Percentiles rank a stretch among this genome's conserved stretches.
These are phyloP conservation scores for Melieria picta DNA, from an alignment of 2,888 invertebrate genomes.

Conservation along the genomic window DNA sequence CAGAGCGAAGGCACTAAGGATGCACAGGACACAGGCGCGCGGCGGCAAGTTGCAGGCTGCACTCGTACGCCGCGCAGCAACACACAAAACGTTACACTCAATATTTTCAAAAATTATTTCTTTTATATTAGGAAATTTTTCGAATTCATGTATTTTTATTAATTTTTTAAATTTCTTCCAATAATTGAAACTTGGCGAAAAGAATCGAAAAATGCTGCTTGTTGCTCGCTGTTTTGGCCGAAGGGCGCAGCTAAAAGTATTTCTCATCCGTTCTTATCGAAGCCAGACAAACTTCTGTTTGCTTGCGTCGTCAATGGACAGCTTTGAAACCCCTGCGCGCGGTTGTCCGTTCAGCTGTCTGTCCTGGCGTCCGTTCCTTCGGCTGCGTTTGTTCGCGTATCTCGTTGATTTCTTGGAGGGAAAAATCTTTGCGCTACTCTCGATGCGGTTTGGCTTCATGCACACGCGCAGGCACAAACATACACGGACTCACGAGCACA, in stretches of 20 bases:
- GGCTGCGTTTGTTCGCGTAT: constrained; percentile 19
- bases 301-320: constrained; percentile 49
- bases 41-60: background rate
- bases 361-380: constrained; percentile 16
- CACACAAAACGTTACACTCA: constrained; percentile 5
- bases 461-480: constrained; percentile 3
- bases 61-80: background rate
- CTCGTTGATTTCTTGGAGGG: constrained; percentile 30
- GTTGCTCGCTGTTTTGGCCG: constrained; percentile 14
- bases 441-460: background rate
- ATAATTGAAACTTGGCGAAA: background rate
- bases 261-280: constrained; percentile 62
- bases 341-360: constrained; percentile 12
- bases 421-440: constrained; percentile 27
- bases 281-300: constrained; percentile 65
- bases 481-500: background rate
- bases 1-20: background rate
- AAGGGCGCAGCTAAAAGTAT: background rate
- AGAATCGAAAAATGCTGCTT: constrained; percentile 11
- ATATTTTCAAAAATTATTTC: constrained; percentile 2
- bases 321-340: constrained; percentile 50
- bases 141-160: background rate
- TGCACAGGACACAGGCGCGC: constrained; percentile 9
- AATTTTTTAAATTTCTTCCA: constrained; percentile 5
- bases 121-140: background rate